A percentile compares a stretch with the other conserved stretches of the same genome.
Conservation (phyloP, 2,113 vertebrate genomes). For the Harpagus bidentatus region DNA sequence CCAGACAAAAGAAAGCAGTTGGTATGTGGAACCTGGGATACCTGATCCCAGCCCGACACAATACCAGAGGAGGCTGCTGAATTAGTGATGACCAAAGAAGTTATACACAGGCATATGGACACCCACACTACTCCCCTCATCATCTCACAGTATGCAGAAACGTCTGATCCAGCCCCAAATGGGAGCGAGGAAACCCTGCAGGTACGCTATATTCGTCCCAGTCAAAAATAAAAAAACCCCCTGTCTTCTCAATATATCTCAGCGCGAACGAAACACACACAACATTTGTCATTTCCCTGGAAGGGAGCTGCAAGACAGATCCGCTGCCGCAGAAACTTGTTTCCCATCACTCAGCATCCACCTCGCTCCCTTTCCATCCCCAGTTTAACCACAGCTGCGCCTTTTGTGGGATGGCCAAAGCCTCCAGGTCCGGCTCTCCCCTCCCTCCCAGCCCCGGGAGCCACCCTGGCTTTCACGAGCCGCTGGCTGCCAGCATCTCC, state of each 20-base stretch:
- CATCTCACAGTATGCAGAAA: background rate
- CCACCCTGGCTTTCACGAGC: background rate
- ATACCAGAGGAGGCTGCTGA: background rate
- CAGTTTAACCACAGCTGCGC: background rate
- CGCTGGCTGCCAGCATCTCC: background rate
- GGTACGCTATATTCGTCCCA: background rate
- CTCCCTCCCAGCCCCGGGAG: background rate
- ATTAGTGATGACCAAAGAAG: constrained; percentile 17
- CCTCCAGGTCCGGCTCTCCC: accelerated
- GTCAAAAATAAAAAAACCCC: background rate
- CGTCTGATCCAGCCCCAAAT: background rate
- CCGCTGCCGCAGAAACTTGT: background rate
- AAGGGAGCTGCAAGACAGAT: background rate
- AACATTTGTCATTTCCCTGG: background rate
- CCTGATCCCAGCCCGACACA: background rate
- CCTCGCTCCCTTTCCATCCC: background rate
- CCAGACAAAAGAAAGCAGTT: constrained; percentile 14
- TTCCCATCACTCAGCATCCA: background rate
- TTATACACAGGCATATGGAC: background rate
- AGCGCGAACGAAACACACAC: background rate
- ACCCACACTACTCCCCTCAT: background rate
- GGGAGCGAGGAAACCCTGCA: background rate
- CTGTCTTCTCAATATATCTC: background rate
- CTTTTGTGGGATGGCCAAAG: accelerated
- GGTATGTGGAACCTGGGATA: background rate